Base-by-base conservation (phyloP, 64 coral and sea anemone genomes). In the Montipora capricornis region DNA sequence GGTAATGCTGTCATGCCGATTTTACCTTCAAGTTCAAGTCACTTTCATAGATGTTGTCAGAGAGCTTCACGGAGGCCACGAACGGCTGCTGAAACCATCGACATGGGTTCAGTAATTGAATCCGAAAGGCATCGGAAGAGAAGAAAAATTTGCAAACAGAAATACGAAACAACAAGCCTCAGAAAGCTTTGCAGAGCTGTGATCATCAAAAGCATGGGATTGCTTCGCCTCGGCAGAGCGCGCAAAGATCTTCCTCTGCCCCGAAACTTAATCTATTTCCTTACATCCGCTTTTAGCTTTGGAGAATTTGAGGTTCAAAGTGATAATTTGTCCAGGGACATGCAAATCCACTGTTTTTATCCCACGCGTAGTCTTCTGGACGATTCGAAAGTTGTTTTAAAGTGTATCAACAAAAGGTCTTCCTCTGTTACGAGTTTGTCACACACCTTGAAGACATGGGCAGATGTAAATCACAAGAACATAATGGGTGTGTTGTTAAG, bases 271-370 rank as follows among this genome's bases (percentile, higher is more conserved):
- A 81, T 90, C 7, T 71, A 90, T 37, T 95, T 90, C 16, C 49
- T 86, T n/a, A 71, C 88, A 47, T 88, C 87, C 47, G 75, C 73
- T 90, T 95, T 90, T 59, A 95, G 60, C 89, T 90, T 95, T 74
- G 53, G 83, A 47, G 93, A 95, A 47, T 95, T 95, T 47, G 93
- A 95, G 73, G 69, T 90, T 68, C 87, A 95, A 80, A 86, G 80
- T 70, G 75, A 74, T 76, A 83, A 95, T 47, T 24, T 95, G 3
- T 83, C 93, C 47, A 90, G 93, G 71, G 93, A 95, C 4, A 90
- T 79, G 45, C 88, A 88, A 6, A 83, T 95, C 53, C 93, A 95
- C 80, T 85, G 87, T 49, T 60, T 95, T n/a, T 90, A 95, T 49
- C 93, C 93, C 20, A 77, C 93, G 7, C 47, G 76, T 20, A 90